Evolutionary conservation across 2,113 vertebrate genomes (phyloP).

Genomic region (Peromyscus leucopus): DNA sequence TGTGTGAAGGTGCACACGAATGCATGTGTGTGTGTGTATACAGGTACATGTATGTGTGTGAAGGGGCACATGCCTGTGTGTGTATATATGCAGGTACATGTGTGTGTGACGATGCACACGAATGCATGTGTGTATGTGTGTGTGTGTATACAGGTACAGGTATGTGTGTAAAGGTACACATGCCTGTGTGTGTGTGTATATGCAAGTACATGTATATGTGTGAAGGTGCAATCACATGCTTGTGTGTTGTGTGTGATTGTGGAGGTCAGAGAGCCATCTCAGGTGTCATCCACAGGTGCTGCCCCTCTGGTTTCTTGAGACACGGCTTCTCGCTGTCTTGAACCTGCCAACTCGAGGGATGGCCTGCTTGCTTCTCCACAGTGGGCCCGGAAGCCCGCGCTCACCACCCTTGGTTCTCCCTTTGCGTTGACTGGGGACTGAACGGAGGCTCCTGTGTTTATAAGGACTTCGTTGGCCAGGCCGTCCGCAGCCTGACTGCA

Average conservation of each 20-base stretch:
- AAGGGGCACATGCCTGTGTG: neutral
- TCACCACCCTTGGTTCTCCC: neutral
- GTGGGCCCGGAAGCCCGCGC: neutral
- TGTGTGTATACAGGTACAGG: neutral
- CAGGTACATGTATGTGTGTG: neutral
- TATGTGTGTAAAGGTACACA: neutral
- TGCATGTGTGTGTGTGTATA: neutral
- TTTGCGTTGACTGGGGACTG: neutral
- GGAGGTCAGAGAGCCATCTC: neutral
- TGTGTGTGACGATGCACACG: neutral
- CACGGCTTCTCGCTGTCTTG: neutral
- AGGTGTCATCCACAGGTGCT: neutral
- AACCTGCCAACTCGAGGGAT: neutral
- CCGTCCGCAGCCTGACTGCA: too few species aligned
- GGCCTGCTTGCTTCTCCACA: neutral
- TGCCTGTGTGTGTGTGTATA: neutral
- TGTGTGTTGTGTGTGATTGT: neutral
- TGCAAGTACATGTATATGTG: neutral
- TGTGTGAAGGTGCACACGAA: neutral
- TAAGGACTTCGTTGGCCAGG: neutral
- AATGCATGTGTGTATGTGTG: neutral
- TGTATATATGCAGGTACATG: neutral
- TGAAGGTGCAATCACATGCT: neutral
- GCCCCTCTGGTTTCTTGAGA: neutral
- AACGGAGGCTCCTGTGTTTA: neutral